Conservation (phyloP, 2,797 vertebrate genomes). For the Triplophysa yarkandensis region DNA sequence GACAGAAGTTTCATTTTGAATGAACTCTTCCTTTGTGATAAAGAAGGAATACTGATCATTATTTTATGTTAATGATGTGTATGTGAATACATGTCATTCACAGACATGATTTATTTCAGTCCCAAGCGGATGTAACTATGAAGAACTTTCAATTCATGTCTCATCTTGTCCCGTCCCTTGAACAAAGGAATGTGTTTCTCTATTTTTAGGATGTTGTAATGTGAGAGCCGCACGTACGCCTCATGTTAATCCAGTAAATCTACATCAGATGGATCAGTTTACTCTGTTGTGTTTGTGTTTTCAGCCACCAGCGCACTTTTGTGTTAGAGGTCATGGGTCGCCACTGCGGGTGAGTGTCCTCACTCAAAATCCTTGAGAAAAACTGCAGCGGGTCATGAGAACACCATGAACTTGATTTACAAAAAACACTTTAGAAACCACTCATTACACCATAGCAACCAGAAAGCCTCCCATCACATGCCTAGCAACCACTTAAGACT, state of each 20-base stretch:
- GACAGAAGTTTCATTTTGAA: too few relatives aligned
- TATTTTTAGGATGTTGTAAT: background rate
- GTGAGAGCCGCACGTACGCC: background rate
- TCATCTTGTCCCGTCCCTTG: background rate
- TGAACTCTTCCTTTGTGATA: too few relatives aligned
- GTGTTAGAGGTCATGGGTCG: slow-evolving; percentile 96
- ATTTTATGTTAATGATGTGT: too few relatives aligned
- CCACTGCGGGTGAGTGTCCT: slow-evolving; percentile 88
- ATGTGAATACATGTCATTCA: too few relatives aligned
- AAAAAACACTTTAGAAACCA: background rate
- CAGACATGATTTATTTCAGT: background rate
- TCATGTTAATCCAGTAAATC: background rate
- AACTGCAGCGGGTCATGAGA: background rate
- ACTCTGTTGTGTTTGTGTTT: slow-evolving; percentile 7
- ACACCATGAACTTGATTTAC: background rate
- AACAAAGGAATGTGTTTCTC: background rate
- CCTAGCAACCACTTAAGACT: background rate
- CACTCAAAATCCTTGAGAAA: background rate
- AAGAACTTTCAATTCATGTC: background rate
- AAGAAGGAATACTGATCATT: too few relatives aligned
- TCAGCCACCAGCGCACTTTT: slow-evolving; percentile 93
- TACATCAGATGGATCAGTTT: background rate
- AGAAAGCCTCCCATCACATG: too few relatives aligned
- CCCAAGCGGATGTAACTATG: too few relatives aligned
- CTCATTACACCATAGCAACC: background rate